phyloP scores from a whole-genome alignment of 2,888 invertebrate genomes.

The Biston betularia region DNA sequence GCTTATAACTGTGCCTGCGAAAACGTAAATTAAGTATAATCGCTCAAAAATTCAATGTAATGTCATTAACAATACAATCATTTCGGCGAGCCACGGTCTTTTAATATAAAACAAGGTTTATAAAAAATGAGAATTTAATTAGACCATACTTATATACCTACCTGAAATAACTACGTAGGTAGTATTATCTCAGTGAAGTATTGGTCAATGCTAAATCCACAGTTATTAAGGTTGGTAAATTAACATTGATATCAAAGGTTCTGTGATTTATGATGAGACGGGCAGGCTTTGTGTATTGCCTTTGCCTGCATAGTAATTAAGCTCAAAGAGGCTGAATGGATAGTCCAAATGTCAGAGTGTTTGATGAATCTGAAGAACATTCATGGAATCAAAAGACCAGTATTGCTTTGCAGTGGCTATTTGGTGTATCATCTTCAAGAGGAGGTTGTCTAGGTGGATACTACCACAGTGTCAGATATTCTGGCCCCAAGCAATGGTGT shows the following conservation, averaged over 20 bases:
- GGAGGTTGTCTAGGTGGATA: no score
- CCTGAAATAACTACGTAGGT: neutral
- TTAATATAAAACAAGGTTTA: slow-evolving; percentile 30
- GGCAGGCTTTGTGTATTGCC: neutral
- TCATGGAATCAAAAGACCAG: no score
- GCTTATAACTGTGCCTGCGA: no score
- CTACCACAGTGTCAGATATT: no score
- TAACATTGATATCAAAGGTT: neutral
- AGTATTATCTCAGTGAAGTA: neutral
- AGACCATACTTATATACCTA: neutral
- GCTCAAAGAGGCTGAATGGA: neutral
- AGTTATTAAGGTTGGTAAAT: neutral
- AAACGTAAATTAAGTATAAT: slow-evolving; percentile 7
- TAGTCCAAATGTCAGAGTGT: no score
- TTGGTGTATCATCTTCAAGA: no score
- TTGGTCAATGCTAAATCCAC: neutral
- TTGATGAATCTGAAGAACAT: no score
- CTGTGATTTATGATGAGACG: neutral
- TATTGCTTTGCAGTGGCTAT: no score
- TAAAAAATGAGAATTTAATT: slow-evolving; percentile 5
- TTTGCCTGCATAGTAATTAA: neutral
- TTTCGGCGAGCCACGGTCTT: slow-evolving; percentile 33
- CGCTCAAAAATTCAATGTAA: slow-evolving; percentile 27
- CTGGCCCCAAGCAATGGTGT: no score
- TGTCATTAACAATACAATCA: slow-evolving; percentile 29